A percentile compares a stretch with the other conserved stretches of the same genome.
These are phyloP conservation scores for Mycetomoellerius zeteki DNA, from an alignment of 1,140 invertebrate species.

Conservation along the genomic window DNA sequence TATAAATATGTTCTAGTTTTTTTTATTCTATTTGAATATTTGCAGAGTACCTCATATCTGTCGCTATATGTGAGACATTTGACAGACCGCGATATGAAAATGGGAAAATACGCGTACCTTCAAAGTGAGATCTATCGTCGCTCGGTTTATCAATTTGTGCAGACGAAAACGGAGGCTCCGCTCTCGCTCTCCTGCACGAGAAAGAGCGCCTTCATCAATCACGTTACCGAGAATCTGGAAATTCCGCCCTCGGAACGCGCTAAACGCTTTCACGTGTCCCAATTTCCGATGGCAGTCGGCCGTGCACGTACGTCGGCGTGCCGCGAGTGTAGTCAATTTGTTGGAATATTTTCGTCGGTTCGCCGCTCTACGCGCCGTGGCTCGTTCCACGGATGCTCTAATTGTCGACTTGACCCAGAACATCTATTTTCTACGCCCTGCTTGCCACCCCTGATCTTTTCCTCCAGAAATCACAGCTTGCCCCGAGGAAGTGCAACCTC, in stretches of 20 bases:
- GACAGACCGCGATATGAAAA: constrained; percentile 16
- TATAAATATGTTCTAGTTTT: no score
- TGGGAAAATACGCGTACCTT: constrained; percentile 6
- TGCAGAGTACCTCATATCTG: neutral
- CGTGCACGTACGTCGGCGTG: constrained; percentile 29
- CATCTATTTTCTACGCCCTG: constrained; percentile 71
- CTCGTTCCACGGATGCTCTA: constrained; percentile 69
- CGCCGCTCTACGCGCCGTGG: neutral
- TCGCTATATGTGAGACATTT: constrained; percentile 13
- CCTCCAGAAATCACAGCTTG: constrained; percentile 16
- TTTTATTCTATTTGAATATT: neutral
- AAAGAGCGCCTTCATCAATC: constrained; percentile 66
- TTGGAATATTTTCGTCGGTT: constrained; percentile 75
- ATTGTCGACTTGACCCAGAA: constrained; percentile 71
- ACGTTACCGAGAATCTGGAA: constrained; percentile 56
- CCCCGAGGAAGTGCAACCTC: constrained; percentile 29
- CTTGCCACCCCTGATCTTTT: constrained; percentile 34
- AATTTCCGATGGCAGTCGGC: constrained; percentile 67
- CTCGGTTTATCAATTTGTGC: constrained; percentile 56
- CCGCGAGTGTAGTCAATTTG: constrained; percentile 72
- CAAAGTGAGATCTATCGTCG: constrained; percentile 56
- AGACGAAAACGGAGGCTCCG: neutral
- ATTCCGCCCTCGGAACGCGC: constrained; percentile 53
- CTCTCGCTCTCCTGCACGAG: constrained; percentile 9
- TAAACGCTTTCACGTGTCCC: constrained; percentile 79